Evolutionary conservation across 2,888 invertebrate genomes (phyloP).

Genomic region (Sinhomidia bicolor): DNA sequence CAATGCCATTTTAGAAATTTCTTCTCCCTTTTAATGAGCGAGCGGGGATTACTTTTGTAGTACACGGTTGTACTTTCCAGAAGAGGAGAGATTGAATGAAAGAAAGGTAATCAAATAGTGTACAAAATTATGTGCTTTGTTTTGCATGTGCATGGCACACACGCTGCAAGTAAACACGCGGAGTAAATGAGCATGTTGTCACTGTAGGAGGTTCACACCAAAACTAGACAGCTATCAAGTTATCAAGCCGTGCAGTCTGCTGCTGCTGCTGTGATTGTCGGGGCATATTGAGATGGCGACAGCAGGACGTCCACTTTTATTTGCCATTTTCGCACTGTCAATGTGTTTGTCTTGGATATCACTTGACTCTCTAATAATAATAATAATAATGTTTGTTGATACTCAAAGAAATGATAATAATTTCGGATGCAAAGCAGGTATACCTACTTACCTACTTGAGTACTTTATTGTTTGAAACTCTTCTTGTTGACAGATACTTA

Average conservation of each 20-base stretch:
- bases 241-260: background rate
- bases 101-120: background rate
- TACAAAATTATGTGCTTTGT: background rate
- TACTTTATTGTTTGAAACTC: background rate
- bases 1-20: slow-evolving; percentile 21
- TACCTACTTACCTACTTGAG: background rate
- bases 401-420: background rate
- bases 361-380: background rate
- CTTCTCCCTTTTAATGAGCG: background rate
- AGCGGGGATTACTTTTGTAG: background rate
- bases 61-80: background rate
- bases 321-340: background rate
- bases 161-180: background rate
- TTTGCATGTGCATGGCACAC: background rate
- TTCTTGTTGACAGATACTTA: background rate
- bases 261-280: no score
- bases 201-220: slow-evolving; percentile 5
- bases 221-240: background rate
- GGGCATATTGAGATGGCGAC: background rate
- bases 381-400: background rate
- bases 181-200: background rate
- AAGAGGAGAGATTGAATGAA: background rate
- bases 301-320: background rate
- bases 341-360: background rate
- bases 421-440: background rate